Evolutionary conservation across 2,888 invertebrate genomes (phyloP), one percentile per base, ranked within the genome.

Genomic region (Falcaria lacertinaria): DNA sequence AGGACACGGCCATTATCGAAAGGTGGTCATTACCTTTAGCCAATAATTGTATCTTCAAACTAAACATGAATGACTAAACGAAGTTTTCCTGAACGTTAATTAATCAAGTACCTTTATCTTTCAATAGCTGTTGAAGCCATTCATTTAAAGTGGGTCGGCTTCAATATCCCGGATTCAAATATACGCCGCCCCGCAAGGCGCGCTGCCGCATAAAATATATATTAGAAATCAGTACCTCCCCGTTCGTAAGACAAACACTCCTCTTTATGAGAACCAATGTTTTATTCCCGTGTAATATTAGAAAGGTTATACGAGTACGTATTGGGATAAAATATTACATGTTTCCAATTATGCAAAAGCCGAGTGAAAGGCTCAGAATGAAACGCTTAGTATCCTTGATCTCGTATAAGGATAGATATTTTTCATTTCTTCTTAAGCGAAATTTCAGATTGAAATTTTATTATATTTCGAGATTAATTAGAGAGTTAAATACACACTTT

Each of bases 21-120:
- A 60, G 68, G 58, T 63, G 51, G 66, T 74, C 74, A 74, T 81
- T 79, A 75, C 74, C 66, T 68, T 75, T 74, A 74, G 58, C 63
- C 47, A 50, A 50, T 57, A 63, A 64, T 71, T 62, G 57, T 62
- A 51, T 54, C 47, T 54, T 60, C 45, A 42, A 57, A 56, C 57
- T 54, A 52, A 52, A 60, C 56, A 52, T 53, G 36, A 43, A 52
- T 53, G 36, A 43, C 48, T 25, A 42, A 19, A 35, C 35, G 15
- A 15, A 35, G 19, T n/a, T 35, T 35, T 17, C 17, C 35, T 6
- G 11, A 34, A 36, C 44, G 47, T 48, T 59, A 54, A 58, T 62
- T 57, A 59, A 57, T 60, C 52, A 58, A 49, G 51, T 42, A 41
- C 46, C 50, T 49, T 47, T 53, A 22, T 36, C 22, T 15, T 15